Evolutionary conservation across 2,888 invertebrate species (phyloP).

Genomic region (Drosophila tripunctata): DNA sequence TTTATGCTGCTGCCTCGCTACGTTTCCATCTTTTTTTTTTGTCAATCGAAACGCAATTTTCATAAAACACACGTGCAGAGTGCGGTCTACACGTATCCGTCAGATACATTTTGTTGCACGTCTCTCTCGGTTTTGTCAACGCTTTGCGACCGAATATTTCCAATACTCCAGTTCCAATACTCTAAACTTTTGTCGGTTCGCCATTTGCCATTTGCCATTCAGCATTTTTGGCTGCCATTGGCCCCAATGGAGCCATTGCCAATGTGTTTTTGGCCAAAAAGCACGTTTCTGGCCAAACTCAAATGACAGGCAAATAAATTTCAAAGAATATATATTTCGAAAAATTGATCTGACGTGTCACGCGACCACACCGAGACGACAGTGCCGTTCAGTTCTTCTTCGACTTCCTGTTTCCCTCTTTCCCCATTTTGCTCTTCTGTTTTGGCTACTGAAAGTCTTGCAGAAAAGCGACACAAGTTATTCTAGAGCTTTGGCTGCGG

Average conservation of each 20-base stretch:
- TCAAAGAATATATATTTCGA: constrained; percentile 81
- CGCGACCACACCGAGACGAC: constrained; percentile 44
- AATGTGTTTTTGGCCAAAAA: constrained; percentile 68
- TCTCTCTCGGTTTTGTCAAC: constrained; percentile 59
- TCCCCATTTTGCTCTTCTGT: constrained; percentile 1
- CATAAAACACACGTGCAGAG: constrained; percentile 72
- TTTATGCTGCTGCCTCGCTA: constrained; percentile 61
- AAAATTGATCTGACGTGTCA: constrained; percentile 83
- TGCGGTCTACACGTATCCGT: constrained; percentile 43
- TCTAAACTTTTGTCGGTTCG: constrained; percentile 7
- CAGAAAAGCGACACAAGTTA: not conserved
- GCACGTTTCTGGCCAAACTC: constrained; percentile 78
- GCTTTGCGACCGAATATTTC: constrained; percentile 35
- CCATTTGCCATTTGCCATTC: not conserved
- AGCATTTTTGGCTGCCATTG: constrained; percentile 33
- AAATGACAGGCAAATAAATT: constrained; percentile 82
- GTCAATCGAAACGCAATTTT: constrained; percentile 79
- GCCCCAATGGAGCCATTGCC: constrained; percentile 74
- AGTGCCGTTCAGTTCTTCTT: not conserved
- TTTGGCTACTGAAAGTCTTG: not conserved
- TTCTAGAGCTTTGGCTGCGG: not conserved
- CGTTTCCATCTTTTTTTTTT: constrained; percentile 39
- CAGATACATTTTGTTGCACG: constrained; percentile 51
- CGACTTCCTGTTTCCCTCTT: not conserved
- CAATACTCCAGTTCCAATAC: not conserved